Evolutionary conservation across 23 tunicate genomes (phyloP).

Genomic region (Oikopleura dioica): DNA sequence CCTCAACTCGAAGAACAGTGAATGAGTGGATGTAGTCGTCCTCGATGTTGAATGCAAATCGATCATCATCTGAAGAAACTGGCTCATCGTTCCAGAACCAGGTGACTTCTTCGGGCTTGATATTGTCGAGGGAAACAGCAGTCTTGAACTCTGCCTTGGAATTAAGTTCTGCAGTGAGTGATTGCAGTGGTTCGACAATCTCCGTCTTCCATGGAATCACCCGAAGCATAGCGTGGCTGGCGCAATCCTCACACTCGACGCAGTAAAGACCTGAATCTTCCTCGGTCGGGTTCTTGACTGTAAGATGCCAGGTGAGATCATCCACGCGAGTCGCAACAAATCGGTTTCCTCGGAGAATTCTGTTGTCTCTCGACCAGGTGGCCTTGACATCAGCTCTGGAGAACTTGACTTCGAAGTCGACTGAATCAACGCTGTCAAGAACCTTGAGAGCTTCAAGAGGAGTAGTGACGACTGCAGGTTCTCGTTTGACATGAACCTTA

Average conservation of each 20-base stretch:
- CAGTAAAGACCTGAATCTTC: constrained; percentile 8
- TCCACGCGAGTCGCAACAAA: not conserved
- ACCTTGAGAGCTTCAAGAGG: not conserved
- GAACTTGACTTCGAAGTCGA: not conserved
- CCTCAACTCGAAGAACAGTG: not conserved
- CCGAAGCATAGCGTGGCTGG: not conserved
- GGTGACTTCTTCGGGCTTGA: not conserved
- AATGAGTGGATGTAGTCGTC: not conserved
- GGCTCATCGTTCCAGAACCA: not conserved
- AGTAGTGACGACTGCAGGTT: not conserved
- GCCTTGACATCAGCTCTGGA: not conserved
- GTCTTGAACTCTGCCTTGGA: constrained; percentile 4
- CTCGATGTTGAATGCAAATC: not conserved
- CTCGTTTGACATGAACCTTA: constrained; percentile 7
- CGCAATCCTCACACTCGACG: constrained; percentile 13
- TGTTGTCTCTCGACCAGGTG: not conserved
- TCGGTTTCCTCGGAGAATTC: not conserved
- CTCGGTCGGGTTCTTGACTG: not conserved
- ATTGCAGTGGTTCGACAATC: not conserved
- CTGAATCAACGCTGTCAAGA: not conserved
- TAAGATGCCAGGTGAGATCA: not conserved
- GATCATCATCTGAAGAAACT: not conserved
- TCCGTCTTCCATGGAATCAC: constrained; percentile 13
- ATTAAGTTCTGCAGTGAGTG: not conserved
- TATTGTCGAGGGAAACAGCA: not conserved